Percentiles rank a stretch among this genome's conserved stretches.
These are phyloP conservation scores for Clinocottus analis DNA, from an alignment of 2,113 vertebrate genomes.

Conservation along the genomic window DNA sequence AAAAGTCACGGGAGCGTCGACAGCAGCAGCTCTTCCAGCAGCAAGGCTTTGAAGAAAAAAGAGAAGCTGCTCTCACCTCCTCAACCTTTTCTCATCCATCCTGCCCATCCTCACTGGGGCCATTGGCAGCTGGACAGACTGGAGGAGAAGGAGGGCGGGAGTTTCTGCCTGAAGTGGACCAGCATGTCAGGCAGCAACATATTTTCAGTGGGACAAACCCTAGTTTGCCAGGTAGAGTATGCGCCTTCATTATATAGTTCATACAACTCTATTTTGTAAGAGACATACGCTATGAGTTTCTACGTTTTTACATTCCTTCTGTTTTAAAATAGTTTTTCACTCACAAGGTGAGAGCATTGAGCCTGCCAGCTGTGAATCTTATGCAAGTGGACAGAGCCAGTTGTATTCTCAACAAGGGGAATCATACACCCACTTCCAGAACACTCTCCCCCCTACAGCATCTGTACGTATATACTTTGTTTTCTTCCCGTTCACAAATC, in stretches of 20 bases:
- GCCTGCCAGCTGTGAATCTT: constrained; percentile 81
- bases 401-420: constrained; percentile 78
- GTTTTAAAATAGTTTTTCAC: constrained; percentile 28
- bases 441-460: constrained; percentile 79
- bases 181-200: constrained; percentile 83
- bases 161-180: constrained; percentile 85
- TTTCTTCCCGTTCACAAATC: constrained; percentile 16
- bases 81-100: constrained; percentile 72
- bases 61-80: constrained; percentile 79
- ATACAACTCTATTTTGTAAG: neutral
- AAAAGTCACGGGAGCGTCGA: constrained; percentile 88
- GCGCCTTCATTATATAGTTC: neutral
- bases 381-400: constrained; percentile 80
- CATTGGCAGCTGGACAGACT: constrained; percentile 44
- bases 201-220: constrained; percentile 68
- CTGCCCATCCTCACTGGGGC: constrained; percentile 69
- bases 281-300: neutral
- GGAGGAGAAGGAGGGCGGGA: constrained; percentile 69
- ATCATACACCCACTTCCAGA: constrained; percentile 69
- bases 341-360: constrained; percentile 78
- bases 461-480: constrained; percentile 76
- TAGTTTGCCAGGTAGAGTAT: constrained; percentile 73
- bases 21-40: constrained; percentile 75
- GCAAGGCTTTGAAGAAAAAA: constrained; percentile 77
- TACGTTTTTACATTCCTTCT: neutral